Evolutionary conservation across 2,797 vertebrate genomes (phyloP).

Genomic region (Microtus obscurus): DNA sequence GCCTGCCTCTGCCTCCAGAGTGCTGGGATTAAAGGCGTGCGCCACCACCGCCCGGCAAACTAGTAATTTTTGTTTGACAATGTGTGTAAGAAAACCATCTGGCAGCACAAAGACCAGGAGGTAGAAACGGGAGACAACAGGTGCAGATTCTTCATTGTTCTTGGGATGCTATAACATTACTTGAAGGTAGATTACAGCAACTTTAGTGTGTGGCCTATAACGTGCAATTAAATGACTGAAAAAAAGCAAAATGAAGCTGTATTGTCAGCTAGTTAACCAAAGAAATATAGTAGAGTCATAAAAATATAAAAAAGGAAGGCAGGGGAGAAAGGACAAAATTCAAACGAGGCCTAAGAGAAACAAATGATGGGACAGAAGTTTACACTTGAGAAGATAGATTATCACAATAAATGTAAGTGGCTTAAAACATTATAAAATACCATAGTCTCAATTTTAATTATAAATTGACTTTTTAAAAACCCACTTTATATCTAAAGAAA

Average conservation of each 20-base stretch:
- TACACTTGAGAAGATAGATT: neutral
- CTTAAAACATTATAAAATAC: neutral
- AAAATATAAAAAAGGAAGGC: neutral
- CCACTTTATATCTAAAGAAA: neutral
- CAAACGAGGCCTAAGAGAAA: neutral
- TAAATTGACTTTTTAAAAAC: neutral
- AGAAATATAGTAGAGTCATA: neutral
- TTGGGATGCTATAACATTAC: neutral
- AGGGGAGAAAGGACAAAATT: neutral
- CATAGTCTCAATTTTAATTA: neutral
- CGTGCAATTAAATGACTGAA: neutral
- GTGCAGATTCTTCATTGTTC: neutral
- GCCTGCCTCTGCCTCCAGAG: no score
- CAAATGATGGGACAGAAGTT: neutral
- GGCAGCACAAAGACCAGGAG: neutral
- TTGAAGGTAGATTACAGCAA: neutral
- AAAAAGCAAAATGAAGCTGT: slow-evolving; percentile 4
- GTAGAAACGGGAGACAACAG: neutral
- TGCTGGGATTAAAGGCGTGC: no score
- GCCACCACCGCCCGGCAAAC: no score
- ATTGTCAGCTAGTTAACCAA: neutral
- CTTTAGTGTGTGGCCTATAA: neutral
- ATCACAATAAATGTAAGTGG: neutral
- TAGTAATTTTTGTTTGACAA: neutral
- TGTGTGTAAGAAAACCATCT: neutral